These are phyloP conservation scores for Arremon aurantiirostris DNA, from an alignment of 2,797 vertebrate genomes.

Conservation along the genomic window DNA sequence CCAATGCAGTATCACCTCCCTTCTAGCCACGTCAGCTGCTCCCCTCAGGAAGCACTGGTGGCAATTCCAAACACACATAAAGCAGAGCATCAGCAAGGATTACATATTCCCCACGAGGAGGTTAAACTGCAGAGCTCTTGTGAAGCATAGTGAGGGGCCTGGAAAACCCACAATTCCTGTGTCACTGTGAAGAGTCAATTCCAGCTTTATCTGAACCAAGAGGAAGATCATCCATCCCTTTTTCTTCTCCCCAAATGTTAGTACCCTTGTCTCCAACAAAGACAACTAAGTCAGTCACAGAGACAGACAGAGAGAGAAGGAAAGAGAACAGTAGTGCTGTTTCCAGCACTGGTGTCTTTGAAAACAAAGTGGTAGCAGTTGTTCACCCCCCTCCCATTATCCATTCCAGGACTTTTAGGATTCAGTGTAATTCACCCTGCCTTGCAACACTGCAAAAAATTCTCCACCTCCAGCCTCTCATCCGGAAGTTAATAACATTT, in stretches of 20 bases:
- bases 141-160: neutral
- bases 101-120: neutral
- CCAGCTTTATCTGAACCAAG: neutral
- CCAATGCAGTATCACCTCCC: neutral
- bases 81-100: neutral
- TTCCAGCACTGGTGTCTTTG: neutral
- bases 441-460: slow-evolving; percentile 51
- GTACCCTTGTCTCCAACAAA: neutral
- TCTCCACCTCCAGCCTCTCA: slow-evolving; percentile 67
- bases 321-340: neutral
- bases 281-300: neutral
- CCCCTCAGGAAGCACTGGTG: neutral
- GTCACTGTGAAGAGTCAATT: neutral
- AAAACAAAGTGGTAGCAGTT: slow-evolving; percentile 7
- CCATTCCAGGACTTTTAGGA: slow-evolving; percentile 48
- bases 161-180: neutral
- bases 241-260: neutral
- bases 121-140: neutral
- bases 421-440: slow-evolving; percentile 4
- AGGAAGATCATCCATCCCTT: neutral
- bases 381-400: neutral
- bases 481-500: slow-evolving; percentile 81
- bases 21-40: neutral
- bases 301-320: neutral
- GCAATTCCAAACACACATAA: neutral